Evolutionary conservation across 1,140 invertebrate genomes (phyloP), one percentile per base, ranked within the genome.

Genomic region (Cyphomyrmex costatus): DNA sequence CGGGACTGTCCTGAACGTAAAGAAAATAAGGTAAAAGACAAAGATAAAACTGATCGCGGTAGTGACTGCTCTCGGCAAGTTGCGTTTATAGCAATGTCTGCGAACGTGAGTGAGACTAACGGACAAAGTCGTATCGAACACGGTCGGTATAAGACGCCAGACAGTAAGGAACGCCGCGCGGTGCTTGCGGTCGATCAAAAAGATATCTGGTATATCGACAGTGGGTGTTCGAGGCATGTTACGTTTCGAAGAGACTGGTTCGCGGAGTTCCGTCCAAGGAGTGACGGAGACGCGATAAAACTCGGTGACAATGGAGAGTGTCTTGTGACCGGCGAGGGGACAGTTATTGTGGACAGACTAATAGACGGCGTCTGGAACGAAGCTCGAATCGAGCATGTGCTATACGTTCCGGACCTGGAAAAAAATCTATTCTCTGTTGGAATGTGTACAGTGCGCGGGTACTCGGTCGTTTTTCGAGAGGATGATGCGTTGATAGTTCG

Each of bases 401-500:
- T 90, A 7, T 90, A 85, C 65, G 89, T 91, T 16, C 86, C 91
- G 27, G 53, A 46, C 0, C 0, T 89, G 0, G 63, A 33, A 14
- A 89, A 87, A 46, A 92, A 93, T 86, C 63, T 93, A 21, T 92
- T 93, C 71, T 92, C 91, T 63, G 87, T 91, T 1, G 90, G 53
- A 1, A 56, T 56, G 53, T 56, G 53, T 19, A 63, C 61, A 19
- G 85, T 33, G 78, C 79, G 14, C 84, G 86, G 58, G 77, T 85
- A 61, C 66, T 91, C 90, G 63, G 87, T 91, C 0, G 88, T 92
- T 0, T 14, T 66, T 36, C 88, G 90, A 19, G 56, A 90, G n/a
- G n/a, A 87, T 0, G 63, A 89, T 19, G 79, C 82, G n/a, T 33
- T 78, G 1, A 79, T 92, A 10, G 21, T 63, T 12, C 71, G 82